Evolutionary conservation across 2,888 invertebrate species (phyloP).

Genomic region (Apotomis capreana): DNA sequence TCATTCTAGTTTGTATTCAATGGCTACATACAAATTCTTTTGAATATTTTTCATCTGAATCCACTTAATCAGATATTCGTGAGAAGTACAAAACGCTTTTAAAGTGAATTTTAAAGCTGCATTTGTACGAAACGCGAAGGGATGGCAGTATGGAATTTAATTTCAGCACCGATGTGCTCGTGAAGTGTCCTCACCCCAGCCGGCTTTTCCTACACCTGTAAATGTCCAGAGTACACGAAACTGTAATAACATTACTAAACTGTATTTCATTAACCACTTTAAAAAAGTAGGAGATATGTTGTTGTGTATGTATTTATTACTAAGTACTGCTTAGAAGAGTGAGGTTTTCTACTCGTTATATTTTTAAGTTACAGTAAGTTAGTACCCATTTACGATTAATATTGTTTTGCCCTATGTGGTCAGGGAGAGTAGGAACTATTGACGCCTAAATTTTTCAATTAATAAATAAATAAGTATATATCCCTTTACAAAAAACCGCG

Average conservation of each 20-base stretch:
- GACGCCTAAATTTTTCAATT: no score
- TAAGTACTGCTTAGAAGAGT: neutral
- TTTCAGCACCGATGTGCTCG: constrained; percentile 50
- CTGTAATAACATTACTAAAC: constrained; percentile 34
- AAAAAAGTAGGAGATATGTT: no score
- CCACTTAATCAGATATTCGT: no score
- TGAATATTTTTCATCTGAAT: no score
- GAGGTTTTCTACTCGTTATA: neutral
- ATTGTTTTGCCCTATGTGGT: no score
- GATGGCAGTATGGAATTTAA: constrained; percentile 62
- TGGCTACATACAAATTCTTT: no score
- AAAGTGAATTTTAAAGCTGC: constrained; percentile 59
- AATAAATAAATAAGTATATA: no score
- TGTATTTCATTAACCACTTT: constrained; percentile 9
- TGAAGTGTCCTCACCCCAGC: constrained; percentile 39
- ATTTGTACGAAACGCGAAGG: constrained; percentile 54
- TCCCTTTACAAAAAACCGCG: no score
- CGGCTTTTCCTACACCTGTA: constrained; percentile 35
- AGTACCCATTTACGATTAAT: no score
- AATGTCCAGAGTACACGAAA: constrained; percentile 19
- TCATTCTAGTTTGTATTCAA: no score
- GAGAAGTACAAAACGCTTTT: constrained; percentile 52
- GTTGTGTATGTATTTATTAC: neutral
- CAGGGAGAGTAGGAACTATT: no score
- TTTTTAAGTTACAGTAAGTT: no score